A percentile compares a stretch with the other conserved stretches of the same genome.
These are phyloP conservation scores for Ceratotherium simum DNA, from an alignment of 2,113 vertebrate genomes.

Conservation along the genomic window DNA sequence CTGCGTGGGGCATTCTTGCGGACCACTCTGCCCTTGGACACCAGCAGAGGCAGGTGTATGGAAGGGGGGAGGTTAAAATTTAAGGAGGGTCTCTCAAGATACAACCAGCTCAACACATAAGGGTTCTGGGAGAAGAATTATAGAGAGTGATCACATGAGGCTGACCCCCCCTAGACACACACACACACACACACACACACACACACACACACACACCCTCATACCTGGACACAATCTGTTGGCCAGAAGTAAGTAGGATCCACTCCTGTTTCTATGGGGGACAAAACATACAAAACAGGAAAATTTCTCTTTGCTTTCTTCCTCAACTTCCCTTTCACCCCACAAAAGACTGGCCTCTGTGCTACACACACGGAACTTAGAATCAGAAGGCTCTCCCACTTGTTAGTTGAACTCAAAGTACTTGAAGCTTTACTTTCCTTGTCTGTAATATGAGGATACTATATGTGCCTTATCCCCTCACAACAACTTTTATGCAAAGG, in stretches of 20 bases:
- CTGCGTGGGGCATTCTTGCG: background rate
- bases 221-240: background rate
- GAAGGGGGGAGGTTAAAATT: background rate
- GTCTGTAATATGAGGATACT: background rate
- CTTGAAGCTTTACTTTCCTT: conserved; percentile 20
- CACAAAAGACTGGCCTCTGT: background rate
- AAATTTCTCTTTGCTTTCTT: background rate
- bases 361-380: background rate
- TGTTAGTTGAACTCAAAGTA: background rate
- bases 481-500: background rate
- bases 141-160: background rate
- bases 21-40: background rate
- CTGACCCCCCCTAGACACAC: background rate
- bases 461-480: background rate
- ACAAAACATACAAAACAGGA: background rate
- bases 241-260: background rate
- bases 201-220: background rate
- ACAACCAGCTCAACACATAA: background rate
- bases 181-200: background rate
- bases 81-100: conserved; percentile 20
- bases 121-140: background rate
- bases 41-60: background rate
- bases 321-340: background rate
- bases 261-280: background rate
- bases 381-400: background rate